Percentiles rank a stretch among this genome's conserved stretches.
Evolutionary conservation across 2,797 vertebrate genomes (phyloP).

Genomic region (Apogon talboti): DNA sequence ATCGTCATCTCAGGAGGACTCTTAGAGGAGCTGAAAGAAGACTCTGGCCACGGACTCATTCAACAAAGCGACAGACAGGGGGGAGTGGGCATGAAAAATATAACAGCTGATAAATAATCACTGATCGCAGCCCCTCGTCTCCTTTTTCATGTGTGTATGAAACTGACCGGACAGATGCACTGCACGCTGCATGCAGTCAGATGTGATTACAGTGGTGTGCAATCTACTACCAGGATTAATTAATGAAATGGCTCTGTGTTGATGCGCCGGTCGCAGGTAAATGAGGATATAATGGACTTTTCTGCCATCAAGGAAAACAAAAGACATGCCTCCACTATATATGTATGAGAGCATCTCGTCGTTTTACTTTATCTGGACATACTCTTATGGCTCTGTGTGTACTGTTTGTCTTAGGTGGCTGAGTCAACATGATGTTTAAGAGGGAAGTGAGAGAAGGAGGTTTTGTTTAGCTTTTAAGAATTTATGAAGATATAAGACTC

Average conservation of each 20-base stretch:
- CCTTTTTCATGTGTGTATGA: conserved; percentile 9
- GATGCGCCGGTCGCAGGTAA: conserved; percentile 20
- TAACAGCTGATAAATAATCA: conserved; percentile 47
- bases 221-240: conserved; percentile 26
- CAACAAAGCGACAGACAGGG: conserved; percentile 41
- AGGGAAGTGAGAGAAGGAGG: neutral
- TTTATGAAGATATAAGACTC: conserved; percentile 13
- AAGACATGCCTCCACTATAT: neutral
- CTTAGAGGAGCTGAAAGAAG: conserved; percentile 59
- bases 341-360: neutral
- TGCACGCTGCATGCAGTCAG: conserved; percentile 3
- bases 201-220: conserved; percentile 13
- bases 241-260: conserved; percentile 23
- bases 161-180: conserved; percentile 8
- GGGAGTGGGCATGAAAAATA: conserved; percentile 28
- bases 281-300: conserved; percentile 15
- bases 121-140: conserved; percentile 23
- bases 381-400: conserved; percentile 20
- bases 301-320: conserved; percentile 1
- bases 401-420: conserved; percentile 9
- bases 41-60: conserved; percentile 41
- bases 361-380: neutral
- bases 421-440: conserved; percentile 38
- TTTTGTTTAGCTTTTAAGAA: conserved; percentile 13
- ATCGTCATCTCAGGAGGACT: conserved; percentile 75